Percentiles rank a stretch among this genome's conserved stretches.
Conservation (phyloP, 1,140 invertebrate species). For the Lycorma delicatula region DNA sequence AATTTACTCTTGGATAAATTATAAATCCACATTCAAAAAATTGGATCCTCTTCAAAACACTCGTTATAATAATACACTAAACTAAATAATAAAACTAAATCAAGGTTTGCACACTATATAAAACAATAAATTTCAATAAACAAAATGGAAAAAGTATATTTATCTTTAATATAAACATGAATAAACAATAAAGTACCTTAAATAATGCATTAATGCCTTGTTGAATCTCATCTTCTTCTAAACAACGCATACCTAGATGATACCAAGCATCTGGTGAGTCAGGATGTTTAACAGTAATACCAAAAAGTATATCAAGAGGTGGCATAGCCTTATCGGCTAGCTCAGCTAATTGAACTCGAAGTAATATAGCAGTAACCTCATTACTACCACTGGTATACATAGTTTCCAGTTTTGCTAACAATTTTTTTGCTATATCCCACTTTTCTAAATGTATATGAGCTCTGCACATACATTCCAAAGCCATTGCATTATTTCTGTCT, state of each 20-base stretch:
- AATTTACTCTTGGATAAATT: too few relatives aligned
- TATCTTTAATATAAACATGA: too few relatives aligned
- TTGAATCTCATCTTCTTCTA: slow-evolving; percentile 43
- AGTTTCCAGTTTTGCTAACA: slow-evolving; percentile 35
- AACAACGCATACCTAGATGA: slow-evolving; percentile 33
- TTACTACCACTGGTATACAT: slow-evolving; percentile 13
- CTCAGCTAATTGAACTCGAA: neutral
- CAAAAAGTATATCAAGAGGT: neutral
- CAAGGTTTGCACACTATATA: too few relatives aligned
- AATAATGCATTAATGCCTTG: slow-evolving; percentile 39
- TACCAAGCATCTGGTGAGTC: slow-evolving; percentile 25
- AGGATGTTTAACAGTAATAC: neutral
- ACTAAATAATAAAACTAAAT: too few relatives aligned
- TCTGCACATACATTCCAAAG: slow-evolving; percentile 37
- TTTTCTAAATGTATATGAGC: slow-evolving; percentile 40
- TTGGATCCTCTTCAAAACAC: too few relatives aligned
- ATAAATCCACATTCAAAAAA: too few relatives aligned
- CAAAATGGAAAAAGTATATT: too few relatives aligned
- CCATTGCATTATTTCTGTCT: slow-evolving; percentile 30
- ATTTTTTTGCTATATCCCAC: slow-evolving; percentile 40
- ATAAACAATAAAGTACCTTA: neutral
- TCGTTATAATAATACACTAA: too few relatives aligned
- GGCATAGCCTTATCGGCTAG: neutral
- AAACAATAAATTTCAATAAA: too few relatives aligned
- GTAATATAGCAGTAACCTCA: neutral